Conservation (phyloP, 2,888 invertebrate genomes). For the Opisthograptis luteolata region DNA sequence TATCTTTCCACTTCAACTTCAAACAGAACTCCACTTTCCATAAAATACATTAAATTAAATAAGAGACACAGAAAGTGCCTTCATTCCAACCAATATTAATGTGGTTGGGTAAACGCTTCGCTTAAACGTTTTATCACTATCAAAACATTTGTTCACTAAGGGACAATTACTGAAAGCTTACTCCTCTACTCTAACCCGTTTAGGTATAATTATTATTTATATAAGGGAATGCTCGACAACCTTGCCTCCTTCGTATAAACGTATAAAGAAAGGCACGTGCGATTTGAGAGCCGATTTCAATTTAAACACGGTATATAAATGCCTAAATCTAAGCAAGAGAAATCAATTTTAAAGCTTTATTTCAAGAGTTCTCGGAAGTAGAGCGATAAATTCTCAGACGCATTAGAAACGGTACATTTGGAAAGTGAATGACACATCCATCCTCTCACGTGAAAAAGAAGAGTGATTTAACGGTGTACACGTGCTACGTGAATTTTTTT, state of each 20-base stretch:
- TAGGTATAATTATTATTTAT: slow-evolving; percentile 33
- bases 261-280: slow-evolving; percentile 15
- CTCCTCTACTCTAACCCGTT: slow-evolving; percentile 16
- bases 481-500: no score
- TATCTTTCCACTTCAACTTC: no score
- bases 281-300: slow-evolving; percentile 22
- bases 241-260: slow-evolving; percentile 8
- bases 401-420: slow-evolving; percentile 39
- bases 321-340: slow-evolving; percentile 25
- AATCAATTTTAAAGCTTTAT: slow-evolving; percentile 38
- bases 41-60: background rate
- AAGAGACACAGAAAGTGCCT: background rate
- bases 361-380: slow-evolving; percentile 39
- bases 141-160: slow-evolving; percentile 18
- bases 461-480: slow-evolving; percentile 18
- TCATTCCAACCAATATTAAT: background rate
- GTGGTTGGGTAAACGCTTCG: background rate
- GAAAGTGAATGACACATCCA: slow-evolving; percentile 38
- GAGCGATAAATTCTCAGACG: slow-evolving; percentile 43
- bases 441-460: slow-evolving; percentile 28
- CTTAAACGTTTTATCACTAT: slow-evolving; percentile 15
- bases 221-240: slow-evolving; percentile 25
- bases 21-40: background rate
- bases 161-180: slow-evolving; percentile 27
- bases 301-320: slow-evolving; percentile 26